Evolutionary conservation across 1,140 invertebrate species (phyloP).

Genomic region (Helicorthomorpha holstii): DNA sequence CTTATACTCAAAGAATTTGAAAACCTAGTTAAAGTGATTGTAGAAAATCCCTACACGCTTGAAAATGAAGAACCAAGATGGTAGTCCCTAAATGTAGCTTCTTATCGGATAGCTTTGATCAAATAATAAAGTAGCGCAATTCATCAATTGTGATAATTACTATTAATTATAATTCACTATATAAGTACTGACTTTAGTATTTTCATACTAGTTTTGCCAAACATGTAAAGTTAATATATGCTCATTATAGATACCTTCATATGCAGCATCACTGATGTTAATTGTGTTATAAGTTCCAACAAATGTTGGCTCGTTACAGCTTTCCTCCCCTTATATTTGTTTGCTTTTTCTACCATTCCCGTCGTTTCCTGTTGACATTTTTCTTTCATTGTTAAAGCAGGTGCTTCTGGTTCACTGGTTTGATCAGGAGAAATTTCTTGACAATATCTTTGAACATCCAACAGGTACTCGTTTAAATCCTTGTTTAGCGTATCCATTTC

Average conservation of each 20-base stretch:
- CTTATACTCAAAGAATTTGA: no score
- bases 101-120: no score
- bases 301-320: slow-evolving; percentile 30
- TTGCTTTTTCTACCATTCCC: slow-evolving; percentile 54
- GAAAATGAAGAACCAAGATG: no score
- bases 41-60: no score
- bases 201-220: not conserved
- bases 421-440: slow-evolving; percentile 74
- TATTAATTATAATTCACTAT: no score
- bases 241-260: slow-evolving; percentile 44
- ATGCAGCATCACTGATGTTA: slow-evolving; percentile 81
- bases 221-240: not conserved
- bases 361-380: slow-evolving; percentile 68
- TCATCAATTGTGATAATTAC: no score
- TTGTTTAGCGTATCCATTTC: slow-evolving; percentile 82
- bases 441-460: slow-evolving; percentile 64
- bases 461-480: slow-evolving; percentile 67
- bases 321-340: slow-evolving; percentile 22
- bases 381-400: slow-evolving; percentile 68
- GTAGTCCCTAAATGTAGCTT: no score
- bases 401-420: slow-evolving; percentile 67
- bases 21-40: no score
- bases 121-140: no score
- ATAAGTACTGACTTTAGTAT: no score
- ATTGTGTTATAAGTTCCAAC: slow-evolving; percentile 61